Evolutionary conservation across 1,140 invertebrate species (phyloP), one percentile per base, ranked within the genome.

Genomic region (Apolygus lucorum): DNA sequence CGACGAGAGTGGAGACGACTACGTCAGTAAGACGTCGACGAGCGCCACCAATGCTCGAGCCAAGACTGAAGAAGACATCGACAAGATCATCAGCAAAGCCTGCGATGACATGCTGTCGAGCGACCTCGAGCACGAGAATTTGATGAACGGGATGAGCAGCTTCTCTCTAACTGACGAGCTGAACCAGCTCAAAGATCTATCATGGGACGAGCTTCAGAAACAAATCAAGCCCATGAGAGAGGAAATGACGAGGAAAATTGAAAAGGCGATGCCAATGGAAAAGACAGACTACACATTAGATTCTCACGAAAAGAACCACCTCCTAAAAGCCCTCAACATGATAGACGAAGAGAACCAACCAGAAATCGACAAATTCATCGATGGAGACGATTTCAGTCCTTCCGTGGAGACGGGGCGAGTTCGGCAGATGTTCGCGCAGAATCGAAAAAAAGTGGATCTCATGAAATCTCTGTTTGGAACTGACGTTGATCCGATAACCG

Each of bases 311-410:
- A 68, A 68, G 25, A 54, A 26, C 27, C n/a, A 62, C 29, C 67
- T 68, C 34, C 52, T 68, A 28, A 68, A 68, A 62, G 67, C 67
- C 21, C 27, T 68, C n/a, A 68, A 59, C 28, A 54, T n/a, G 21
- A 68, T 68, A 13, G 67, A 68, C 26, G 25, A 68, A 28, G 52
- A 59, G 22, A 22, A 59, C 11, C 8, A 59, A 59, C 11, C 13
- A 4, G 54, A 59, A 8, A 17, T 21, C 11, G 2, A 11, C 4
- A 4, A 59, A 11, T 4, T 14, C 4, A 4, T 24, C 8, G 2
- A 14, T 4, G 54, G 22, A 24, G 22, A 59, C 54, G 54, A 21
- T 59, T 42, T 8, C 34, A 17, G 4, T 8, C 34, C 34, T 42
- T 8, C 34, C 34, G 17, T 42, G 4, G 4, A 42, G 34, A 4